Percentiles rank a stretch among this genome's conserved stretches.
Evolutionary conservation across 2,888 invertebrate genomes (phyloP).

Genomic region (Chelonus formosanus): DNA sequence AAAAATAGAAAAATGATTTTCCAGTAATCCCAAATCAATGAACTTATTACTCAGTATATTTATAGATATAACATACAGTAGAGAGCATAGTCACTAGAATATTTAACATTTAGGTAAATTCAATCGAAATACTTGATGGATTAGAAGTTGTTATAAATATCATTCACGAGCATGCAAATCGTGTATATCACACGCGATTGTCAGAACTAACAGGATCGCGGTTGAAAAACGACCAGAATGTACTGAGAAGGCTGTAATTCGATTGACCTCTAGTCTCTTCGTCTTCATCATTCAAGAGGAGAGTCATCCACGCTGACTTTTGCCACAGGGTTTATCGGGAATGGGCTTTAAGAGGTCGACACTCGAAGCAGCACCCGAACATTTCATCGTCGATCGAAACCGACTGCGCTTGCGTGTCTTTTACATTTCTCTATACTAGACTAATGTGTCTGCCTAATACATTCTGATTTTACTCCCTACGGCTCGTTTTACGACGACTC

Average conservation of each 20-base stretch:
- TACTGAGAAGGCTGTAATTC: constrained; percentile 15
- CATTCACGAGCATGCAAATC: constrained; percentile 13
- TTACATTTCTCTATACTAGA: neutral
- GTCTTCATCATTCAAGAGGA: too few relatives aligned
- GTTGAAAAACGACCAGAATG: constrained; percentile 15
- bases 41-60: too few relatives aligned
- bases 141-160: constrained; percentile 5
- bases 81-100: neutral
- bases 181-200: constrained; percentile 17
- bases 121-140: constrained; percentile 4
- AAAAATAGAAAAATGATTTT: too few relatives aligned
- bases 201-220: constrained; percentile 13
- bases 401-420: constrained; percentile 18
- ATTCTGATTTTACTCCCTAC: neutral
- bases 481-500: constrained; percentile 10
- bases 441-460: too few relatives aligned
- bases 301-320: constrained; percentile 16
- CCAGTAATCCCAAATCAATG: too few relatives aligned
- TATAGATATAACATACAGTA: neutral
- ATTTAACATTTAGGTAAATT: constrained; percentile 9
- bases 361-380: constrained; percentile 29
- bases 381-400: constrained; percentile 31
- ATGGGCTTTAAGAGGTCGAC: constrained; percentile 28
- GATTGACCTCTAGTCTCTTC: constrained; percentile 8
- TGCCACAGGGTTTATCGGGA: constrained; percentile 16